Base-by-base conservation (phyloP, 2,888 invertebrate genomes). In the Belgica antarctica region DNA sequence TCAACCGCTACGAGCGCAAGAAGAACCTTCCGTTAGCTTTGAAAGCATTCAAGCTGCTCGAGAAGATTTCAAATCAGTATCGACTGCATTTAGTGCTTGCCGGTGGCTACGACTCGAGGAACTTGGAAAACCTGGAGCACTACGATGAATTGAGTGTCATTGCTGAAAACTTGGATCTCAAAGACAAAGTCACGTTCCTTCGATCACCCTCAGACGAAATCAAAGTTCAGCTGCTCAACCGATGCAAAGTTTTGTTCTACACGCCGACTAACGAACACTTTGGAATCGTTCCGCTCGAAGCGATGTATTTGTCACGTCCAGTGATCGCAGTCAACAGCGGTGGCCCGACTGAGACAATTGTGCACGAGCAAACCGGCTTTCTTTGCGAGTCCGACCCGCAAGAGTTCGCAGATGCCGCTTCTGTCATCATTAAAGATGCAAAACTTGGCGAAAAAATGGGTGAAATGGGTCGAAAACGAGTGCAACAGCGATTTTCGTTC, bases 241-340 rank as follows among this genome's bases (percentile, higher is more conserved):
- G 86, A 71, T 89, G 92, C 74, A 85, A 87, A 70, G 19, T 70
- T 73, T 81, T 99, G 19, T 77, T 99, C 22, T 99, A 99, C 77
- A 99, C 99, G 5, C 99, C 99, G 1, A 87, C 89, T 1, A 92
- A 92, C 77, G 99, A 99, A 79, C 99, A 99, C 81, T 99, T 99
- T 82, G 99, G 99, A 3, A 99, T 99, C 75, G 99, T 99, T 7
- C 99, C 99, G 0, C 82, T 99, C 69, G 99, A 99, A 83, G 96
- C 97, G 0, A 99, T 99, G 99, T 93, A 93, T 77, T 87, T 89
- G 77, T 83, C 86, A 2, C 92, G 93, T 76, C 96, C 98, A 2
- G 96, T 99, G 0, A 88, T 99, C 73, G 99, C 99, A 0, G 89
- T 93, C 0, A 91, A 94, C 75, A 93, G 92, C 75, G 99, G 99